These are phyloP conservation scores for Branchipolynoe longqiensis DNA, from an alignment of 2,888 invertebrate genomes.

Conservation along the genomic window DNA sequence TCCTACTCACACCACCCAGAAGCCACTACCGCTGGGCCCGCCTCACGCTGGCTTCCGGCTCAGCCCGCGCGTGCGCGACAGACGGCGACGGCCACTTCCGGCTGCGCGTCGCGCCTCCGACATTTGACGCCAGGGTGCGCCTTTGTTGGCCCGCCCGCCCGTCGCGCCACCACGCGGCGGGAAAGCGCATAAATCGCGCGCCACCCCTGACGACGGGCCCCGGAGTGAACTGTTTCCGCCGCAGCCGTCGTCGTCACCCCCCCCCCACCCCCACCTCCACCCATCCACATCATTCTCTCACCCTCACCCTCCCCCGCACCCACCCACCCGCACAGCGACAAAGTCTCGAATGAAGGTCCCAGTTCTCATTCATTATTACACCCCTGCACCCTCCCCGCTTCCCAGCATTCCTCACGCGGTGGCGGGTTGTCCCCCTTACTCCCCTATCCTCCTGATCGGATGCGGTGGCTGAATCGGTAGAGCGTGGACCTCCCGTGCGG, in stretches of 20 bases:
- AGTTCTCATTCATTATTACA: neutral
- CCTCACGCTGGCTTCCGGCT: neutral
- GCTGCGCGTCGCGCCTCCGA: neutral
- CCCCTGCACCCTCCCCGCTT: slow-evolving; percentile 2
- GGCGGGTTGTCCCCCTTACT: neutral
- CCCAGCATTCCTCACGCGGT: slow-evolving; percentile 7
- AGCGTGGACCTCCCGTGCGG: too few species aligned
- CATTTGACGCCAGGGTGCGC: neutral
- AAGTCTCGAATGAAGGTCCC: neutral
- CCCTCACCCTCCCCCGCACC: too few species aligned
- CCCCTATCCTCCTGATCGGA: neutral
- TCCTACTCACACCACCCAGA: slow-evolving; percentile 16
- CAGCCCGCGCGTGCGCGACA: neutral
- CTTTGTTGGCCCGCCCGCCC: neutral
- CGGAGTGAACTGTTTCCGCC: slow-evolving; percentile 35
- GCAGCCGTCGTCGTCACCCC: neutral
- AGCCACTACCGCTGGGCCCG: neutral
- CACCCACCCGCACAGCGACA: too few species aligned
- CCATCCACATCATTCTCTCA: too few species aligned
- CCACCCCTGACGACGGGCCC: too few species aligned
- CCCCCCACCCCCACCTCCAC: too few species aligned
- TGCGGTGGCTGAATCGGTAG: too few species aligned
- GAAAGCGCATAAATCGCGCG: slow-evolving; percentile 13
- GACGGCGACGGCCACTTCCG: slow-evolving; percentile 1
- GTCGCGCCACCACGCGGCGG: neutral